phyloP scores from a whole-genome alignment of 2,888 invertebrate species.

The Hipparchia sbordonii region DNA sequence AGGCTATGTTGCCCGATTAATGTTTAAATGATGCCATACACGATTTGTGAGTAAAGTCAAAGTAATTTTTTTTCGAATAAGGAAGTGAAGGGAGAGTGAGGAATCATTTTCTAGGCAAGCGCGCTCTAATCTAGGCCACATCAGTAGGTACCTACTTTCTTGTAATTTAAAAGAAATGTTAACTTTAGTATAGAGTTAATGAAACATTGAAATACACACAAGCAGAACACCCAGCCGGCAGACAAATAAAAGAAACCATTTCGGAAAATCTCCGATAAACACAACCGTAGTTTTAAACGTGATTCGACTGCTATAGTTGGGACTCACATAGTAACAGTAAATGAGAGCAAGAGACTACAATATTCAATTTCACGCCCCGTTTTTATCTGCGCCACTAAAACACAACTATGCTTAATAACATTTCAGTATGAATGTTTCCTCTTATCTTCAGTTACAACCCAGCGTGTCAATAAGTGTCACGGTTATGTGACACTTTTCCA shows the following conservation, averaged over 20 bases:
- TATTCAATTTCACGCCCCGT: background rate
- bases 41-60: too few species aligned
- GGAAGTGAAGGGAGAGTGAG: too few species aligned
- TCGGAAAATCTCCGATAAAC: background rate
- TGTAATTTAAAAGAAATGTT: too few species aligned
- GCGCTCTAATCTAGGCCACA: too few species aligned
- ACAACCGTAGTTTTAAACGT: background rate
- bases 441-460: constrained; percentile 1
- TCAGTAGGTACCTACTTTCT: too few species aligned
- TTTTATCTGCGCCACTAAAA: background rate
- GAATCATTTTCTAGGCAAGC: too few species aligned
- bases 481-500: constrained; percentile 12
- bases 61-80: too few species aligned
- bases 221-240: background rate
- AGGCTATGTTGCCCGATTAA: too few species aligned
- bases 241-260: background rate
- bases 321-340: background rate
- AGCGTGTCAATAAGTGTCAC: constrained; percentile 4
- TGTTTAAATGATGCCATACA: too few species aligned
- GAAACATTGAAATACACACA: too few species aligned
- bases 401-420: background rate
- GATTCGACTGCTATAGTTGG: background rate
- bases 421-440: constrained; percentile 1
- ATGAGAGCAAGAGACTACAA: background rate
- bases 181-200: too few species aligned